Base-by-base conservation (phyloP, 2,113 vertebrate species). In the Terrapene triunguis region DNA sequence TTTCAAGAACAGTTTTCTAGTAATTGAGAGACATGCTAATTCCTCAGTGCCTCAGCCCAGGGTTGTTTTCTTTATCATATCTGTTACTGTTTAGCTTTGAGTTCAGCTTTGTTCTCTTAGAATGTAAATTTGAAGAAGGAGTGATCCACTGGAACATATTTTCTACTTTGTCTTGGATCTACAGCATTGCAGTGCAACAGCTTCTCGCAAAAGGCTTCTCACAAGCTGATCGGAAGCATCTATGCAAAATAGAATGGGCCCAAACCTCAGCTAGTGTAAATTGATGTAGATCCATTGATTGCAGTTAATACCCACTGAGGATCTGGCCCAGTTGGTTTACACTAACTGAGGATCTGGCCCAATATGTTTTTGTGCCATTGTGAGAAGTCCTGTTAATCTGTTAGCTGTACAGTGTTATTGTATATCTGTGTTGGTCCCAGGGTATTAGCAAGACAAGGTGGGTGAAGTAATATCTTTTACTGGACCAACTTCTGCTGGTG, bases 41-140 rank as follows among this genome's bases (percentile, higher is more conserved):
- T n/a, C 32, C 62, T n/a, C 32, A 4, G 19, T 72, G 47, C n/a
- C 12, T 1, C 24, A 55, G 65, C 10, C 32, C 32, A 50, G 0
- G 0, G 42, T 32, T 95, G 62, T 32, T 32, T 79, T 62, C 32
- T 80, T 55, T 17, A 2, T 27, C 24, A 5, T 9, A 48, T 22
- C 55, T 87, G 47, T 22, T 74, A 65, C 44, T 92, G 79, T 65
- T 92, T 50, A 57, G 11, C 47, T 76, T 89, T n/a, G 62, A 44
- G 3, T 3, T 76, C 92, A 82, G 35, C 65, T 35, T 4, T 14
- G 57, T n/a, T n/a, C 80, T 76, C 42, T 35, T 11, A 51, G 48
- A 88, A 92, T 62, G 14, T 8, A 84, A 80, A 38, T 32, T 42
- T 10, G 32, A 0, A 4, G 35, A 85, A n/a, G 24, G 48, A 80